Evolutionary conservation across 2,888 invertebrate genomes (phyloP).

Genomic region (Athalia rosae): DNA sequence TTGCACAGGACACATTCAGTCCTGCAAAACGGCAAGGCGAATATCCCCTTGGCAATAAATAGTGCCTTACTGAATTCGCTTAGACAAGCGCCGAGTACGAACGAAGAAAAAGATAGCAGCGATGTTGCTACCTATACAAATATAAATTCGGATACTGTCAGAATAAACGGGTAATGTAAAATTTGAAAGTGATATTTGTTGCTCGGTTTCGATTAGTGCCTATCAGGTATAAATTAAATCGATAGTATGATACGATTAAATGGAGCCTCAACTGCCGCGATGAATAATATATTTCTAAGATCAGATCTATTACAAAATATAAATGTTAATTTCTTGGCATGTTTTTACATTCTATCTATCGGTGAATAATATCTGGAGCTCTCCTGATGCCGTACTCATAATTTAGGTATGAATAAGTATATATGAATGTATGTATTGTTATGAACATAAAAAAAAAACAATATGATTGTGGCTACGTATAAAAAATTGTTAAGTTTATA

Average conservation of each 20-base stretch:
- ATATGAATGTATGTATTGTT: not conserved
- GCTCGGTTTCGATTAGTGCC: not conserved
- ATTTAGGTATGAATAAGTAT: not conserved
- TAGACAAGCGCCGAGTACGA: slow-evolving; percentile 62
- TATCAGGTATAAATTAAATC: not conserved
- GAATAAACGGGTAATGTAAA: slow-evolving; percentile 62
- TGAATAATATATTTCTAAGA: slow-evolving; percentile 21
- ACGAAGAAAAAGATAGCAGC: slow-evolving; percentile 56
- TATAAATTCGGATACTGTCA: slow-evolving; percentile 64
- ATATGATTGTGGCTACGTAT: not conserved
- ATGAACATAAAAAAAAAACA: not conserved
- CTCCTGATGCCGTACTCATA: not conserved
- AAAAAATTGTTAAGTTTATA: slow-evolving; percentile 34
- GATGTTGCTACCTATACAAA: slow-evolving; percentile 67
- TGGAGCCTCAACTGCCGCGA: slow-evolving; percentile 29
- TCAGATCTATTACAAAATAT: not conserved
- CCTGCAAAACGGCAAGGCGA: slow-evolving; percentile 65
- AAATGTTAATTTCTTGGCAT: not conserved
- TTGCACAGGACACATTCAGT: slow-evolving; percentile 62
- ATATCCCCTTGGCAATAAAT: slow-evolving; percentile 70
- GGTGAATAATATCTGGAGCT: not conserved
- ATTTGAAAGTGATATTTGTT: slow-evolving; percentile 25
- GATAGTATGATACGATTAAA: not conserved
- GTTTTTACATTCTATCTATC: not conserved
- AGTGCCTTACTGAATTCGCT: slow-evolving; percentile 67